Evolutionary conservation across 1,140 invertebrate genomes (phyloP), one percentile per base, ranked within the genome.

Genomic region (Diorhabda elongata): DNA sequence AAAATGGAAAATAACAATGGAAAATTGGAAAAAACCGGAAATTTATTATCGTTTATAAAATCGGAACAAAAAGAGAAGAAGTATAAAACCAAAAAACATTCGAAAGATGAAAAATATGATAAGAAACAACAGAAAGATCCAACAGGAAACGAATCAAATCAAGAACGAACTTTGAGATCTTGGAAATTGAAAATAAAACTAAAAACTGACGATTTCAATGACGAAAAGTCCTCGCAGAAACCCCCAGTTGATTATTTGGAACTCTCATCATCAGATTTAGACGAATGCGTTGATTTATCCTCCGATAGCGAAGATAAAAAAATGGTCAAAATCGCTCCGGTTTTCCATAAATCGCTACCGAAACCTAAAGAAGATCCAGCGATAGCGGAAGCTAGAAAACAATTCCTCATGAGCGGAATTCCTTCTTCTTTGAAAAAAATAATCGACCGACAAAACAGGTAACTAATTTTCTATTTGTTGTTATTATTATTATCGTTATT

Each of bases 351-450:
- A 61, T 65, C 73, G n/a, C 76, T 76, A 52, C 74, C 83, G 7
- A 89, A 87, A 80, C 81, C 82, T 45, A 82, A 83, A 73, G 72
- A 83, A 3, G 84, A 85, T 83, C 80, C 80, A 41, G 79, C 73
- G 58, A 77, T 80, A 26, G 65, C 85, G 56, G 83, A 85, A 74
- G 87, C 87, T n/a, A 86, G 84, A 73, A 82, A 84, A 69, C 84
- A 84, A 52, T 88, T 89, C 78, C 76, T 89, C 3, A 79, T 84
- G 11, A 88, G 87, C 69, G 86, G 85, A 5, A 82, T 87, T 3
- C 87, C 87, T 3, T 84, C 85, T 58, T 81, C 83, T 70, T 77
- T 88, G 47, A 84, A 83, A 56, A 85, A 84, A 74, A 80, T 81
- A 59, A 79, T 81, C 45, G 78, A 77, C 57, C 81, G 83, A 69